Evolutionary conservation across 2,113 vertebrate species (phyloP).

Genomic region (Dinomys branickii): DNA sequence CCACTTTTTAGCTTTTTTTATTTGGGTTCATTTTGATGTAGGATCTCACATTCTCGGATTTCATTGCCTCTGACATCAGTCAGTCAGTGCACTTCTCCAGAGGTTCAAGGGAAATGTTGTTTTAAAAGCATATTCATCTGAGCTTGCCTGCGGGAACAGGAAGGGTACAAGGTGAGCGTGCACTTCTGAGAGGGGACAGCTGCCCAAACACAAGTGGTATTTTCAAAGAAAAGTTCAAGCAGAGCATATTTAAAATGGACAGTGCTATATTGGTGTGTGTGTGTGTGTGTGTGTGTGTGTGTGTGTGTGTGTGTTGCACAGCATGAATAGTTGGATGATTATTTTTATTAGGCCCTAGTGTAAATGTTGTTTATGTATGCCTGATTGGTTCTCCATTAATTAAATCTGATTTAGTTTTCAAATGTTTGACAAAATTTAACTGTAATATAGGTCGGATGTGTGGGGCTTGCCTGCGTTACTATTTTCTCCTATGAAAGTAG

Average conservation of each 20-base stretch:
- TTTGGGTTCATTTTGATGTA: conserved; percentile 5
- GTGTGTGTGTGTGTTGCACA: neutral
- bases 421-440: neutral
- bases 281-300: neutral
- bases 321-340: neutral
- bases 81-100: neutral
- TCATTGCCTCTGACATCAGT: neutral
- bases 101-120: neutral
- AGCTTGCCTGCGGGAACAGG: neutral
- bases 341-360: conserved; percentile 33
- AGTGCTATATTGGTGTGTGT: neutral
- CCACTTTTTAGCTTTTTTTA: neutral
- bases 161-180: neutral
- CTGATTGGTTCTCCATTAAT: neutral
- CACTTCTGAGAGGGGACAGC: conserved; percentile 41
- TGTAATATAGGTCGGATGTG: neutral
- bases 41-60: neutral
- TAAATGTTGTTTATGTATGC: conserved; percentile 27
- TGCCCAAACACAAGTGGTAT: conserved; percentile 46
- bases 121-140: conserved; percentile 8
- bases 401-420: neutral
- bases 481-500: neutral
- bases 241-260: conserved; percentile 25
- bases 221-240: conserved; percentile 51
- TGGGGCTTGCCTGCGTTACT: neutral